These are phyloP conservation scores for Drosophila micromelanica DNA, from an alignment of 1,140 invertebrate species.

Conservation along the genomic window DNA sequence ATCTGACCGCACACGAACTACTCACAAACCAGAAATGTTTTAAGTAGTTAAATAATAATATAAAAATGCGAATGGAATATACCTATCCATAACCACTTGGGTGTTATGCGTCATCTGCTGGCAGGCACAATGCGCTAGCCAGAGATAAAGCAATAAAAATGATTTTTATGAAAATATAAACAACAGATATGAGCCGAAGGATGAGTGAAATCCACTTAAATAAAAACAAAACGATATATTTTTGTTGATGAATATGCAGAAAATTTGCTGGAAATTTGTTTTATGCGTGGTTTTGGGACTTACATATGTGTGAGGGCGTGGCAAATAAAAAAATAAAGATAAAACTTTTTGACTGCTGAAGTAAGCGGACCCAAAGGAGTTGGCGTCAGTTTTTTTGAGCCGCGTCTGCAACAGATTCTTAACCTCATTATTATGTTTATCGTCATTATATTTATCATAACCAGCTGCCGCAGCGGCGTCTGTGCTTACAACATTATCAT, in stretches of 20 bases:
- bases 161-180: slow-evolving; percentile 29
- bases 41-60: slow-evolving; percentile 25
- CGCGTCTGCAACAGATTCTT: slow-evolving; percentile 37
- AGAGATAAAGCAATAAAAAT: slow-evolving; percentile 36
- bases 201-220: slow-evolving; percentile 15
- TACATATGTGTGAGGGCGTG: slow-evolving; percentile 14
- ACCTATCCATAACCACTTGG: slow-evolving; percentile 26
- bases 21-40: slow-evolving; percentile 13
- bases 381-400: slow-evolving; percentile 27
- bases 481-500: slow-evolving; percentile 8
- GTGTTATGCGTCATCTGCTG: slow-evolving; percentile 20
- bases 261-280: slow-evolving; percentile 45
- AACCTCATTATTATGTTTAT: slow-evolving; percentile 11
- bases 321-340: background rate
- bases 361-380: slow-evolving; percentile 40
- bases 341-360: slow-evolving; percentile 40
- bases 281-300: background rate
- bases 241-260: slow-evolving; percentile 51
- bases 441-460: background rate
- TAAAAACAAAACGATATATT: slow-evolving; percentile 18
- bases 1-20: slow-evolving; percentile 7
- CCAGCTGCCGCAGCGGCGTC: slow-evolving; percentile 9
- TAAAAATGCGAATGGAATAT: background rate
- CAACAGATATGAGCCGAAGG: slow-evolving; percentile 28
- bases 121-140: background rate